Evolutionary conservation across 2,797 vertebrate species (phyloP).

Genomic region (Spinus olivaceus): DNA sequence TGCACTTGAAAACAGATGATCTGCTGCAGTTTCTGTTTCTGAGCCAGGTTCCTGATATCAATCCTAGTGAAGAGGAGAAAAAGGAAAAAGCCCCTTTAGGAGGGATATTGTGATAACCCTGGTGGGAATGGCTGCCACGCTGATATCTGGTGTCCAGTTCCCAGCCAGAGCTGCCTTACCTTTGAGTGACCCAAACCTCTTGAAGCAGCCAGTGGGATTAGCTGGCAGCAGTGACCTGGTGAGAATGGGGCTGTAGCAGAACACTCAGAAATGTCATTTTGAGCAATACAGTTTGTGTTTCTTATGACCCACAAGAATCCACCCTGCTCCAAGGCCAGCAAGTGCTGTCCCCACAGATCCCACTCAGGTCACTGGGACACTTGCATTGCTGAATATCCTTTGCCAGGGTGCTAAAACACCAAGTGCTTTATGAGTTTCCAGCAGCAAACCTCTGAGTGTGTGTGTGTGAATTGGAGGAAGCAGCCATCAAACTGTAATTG

Average conservation of each 20-base stretch:
- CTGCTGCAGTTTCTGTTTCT: conserved; percentile 8
- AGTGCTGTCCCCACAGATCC: not conserved
- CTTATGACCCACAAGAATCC: not conserved
- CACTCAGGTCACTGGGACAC: not conserved
- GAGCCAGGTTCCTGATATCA: not conserved
- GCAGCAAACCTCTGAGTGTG: not conserved
- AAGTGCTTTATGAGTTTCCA: not conserved
- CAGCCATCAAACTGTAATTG: not conserved
- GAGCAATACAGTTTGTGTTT: not conserved
- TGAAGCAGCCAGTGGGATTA: not conserved
- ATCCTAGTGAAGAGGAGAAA: not conserved
- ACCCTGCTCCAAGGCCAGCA: rapidly evolving
- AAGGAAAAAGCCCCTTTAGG: not conserved
- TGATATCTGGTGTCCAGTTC: not conserved
- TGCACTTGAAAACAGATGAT: conserved; percentile 1
- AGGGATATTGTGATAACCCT: not conserved
- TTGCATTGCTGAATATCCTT: not conserved
- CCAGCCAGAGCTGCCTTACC: not conserved
- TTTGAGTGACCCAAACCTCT: not conserved
- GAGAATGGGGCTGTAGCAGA: not conserved
- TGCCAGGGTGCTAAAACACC: not conserved
- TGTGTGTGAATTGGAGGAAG: not conserved
- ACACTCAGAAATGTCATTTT: not conserved
- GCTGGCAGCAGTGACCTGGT: not conserved
- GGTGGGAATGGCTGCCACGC: not conserved